Conservation (phyloP, 1,140 invertebrate species). For the Sinella curviseta region DNA sequence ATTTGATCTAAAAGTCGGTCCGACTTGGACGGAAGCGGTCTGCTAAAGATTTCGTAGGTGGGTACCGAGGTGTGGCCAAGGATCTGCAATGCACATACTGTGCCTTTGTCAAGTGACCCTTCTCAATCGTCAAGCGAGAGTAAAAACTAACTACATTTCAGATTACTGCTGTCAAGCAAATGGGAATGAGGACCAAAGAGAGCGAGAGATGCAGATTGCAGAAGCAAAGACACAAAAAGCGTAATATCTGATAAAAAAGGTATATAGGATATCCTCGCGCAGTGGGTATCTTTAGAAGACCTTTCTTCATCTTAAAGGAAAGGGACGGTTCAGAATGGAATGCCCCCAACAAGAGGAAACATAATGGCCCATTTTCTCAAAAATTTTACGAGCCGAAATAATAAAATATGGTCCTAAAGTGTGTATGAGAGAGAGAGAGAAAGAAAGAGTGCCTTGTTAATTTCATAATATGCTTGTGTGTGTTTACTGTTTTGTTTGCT, state of each 20-base stretch:
- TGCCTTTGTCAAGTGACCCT: not conserved
- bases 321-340: not conserved
- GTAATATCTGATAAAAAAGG: constrained; percentile 7
- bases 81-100: constrained; percentile 32
- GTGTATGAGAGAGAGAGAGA: not conserved
- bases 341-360: not conserved
- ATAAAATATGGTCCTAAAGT: constrained; percentile 4
- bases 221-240: not conserved
- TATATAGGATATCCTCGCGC: not conserved
- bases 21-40: not conserved
- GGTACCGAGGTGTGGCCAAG: constrained; percentile 38
- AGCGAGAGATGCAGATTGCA: not conserved
- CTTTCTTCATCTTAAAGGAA: not conserved
- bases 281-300: constrained; percentile 10
- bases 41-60: constrained; percentile 5
- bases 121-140: not conserved
- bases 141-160: not conserved
- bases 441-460: not conserved
- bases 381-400: constrained; percentile 16
- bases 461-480: constrained; percentile 4
- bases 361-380: constrained; percentile 1
- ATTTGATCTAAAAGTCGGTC: constrained; percentile 13
- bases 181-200: not conserved
- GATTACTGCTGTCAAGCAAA: not conserved
- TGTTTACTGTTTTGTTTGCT: constrained; percentile 10